Percentiles rank a stretch among this genome's conserved stretches.
phyloP scores from a whole-genome alignment of 2,113 vertebrate genomes.

The Gopherus evgoodei region DNA sequence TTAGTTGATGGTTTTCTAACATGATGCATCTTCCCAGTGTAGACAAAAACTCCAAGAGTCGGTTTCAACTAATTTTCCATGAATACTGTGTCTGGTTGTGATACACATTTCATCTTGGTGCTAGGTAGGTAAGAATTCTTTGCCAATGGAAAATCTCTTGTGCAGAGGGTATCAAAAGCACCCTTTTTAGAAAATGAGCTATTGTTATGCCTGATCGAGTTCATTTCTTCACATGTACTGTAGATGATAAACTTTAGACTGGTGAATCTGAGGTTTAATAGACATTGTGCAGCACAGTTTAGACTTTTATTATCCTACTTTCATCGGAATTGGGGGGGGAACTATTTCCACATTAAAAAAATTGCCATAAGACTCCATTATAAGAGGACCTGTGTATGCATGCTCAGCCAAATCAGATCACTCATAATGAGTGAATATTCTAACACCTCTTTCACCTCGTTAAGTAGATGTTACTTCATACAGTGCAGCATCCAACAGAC shows the following conservation, averaged over 20 bases:
- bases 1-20: not conserved
- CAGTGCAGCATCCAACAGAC: not conserved
- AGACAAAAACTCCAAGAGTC: slow-evolving; percentile 14
- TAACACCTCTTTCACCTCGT: not conserved
- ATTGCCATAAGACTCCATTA: not conserved
- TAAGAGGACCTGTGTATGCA: not conserved
- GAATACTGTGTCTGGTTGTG: not conserved
- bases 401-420: not conserved
- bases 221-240: not conserved
- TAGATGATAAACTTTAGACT: not conserved
- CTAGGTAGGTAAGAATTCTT: slow-evolving; percentile 14
- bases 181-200: not conserved
- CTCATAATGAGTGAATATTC: not conserved
- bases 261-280: slow-evolving; percentile 33
- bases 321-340: not conserved
- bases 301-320: not conserved
- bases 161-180: slow-evolving; percentile 24
- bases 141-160: slow-evolving; percentile 32
- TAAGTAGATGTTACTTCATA: not conserved
- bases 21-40: not conserved
- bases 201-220: not conserved
- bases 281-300: slow-evolving; percentile 7
- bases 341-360: not conserved
- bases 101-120: slow-evolving; percentile 3
- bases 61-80: slow-evolving; percentile 2